phyloP scores from a whole-genome alignment of 2,113 vertebrate genomes.

The Barbus barbus region DNA sequence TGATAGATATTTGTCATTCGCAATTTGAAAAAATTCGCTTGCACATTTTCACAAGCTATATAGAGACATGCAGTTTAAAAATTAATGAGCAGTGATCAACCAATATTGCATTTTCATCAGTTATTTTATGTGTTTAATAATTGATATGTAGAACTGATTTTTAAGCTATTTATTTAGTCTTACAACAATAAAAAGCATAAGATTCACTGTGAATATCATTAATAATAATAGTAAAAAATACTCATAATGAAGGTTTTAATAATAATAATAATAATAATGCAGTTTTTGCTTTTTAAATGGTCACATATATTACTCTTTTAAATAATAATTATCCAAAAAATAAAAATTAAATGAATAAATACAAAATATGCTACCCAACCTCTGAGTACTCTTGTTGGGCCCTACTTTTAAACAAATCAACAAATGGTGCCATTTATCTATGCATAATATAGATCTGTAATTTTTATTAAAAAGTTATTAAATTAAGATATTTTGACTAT shows the following conservation, averaged over 20 bases:
- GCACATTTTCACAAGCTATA: neutral
- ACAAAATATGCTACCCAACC: neutral
- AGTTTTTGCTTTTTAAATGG: neutral
- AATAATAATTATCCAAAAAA: too few species aligned
- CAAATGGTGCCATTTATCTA: neutral
- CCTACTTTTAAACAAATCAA: neutral
- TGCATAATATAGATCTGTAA: neutral
- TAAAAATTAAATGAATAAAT: too few species aligned
- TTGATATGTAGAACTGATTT: neutral
- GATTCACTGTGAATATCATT: neutral
- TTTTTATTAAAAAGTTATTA: neutral
- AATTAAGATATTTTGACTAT: neutral
- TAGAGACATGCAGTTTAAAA: neutral
- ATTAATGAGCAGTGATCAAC: neutral
- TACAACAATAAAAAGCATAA: neutral
- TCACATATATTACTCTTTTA: neutral
- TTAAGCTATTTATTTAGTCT: neutral
- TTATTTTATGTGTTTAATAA: neutral
- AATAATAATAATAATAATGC: neutral
- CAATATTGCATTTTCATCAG: neutral
- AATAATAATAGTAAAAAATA: neutral
- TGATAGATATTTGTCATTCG: constrained; percentile 8
- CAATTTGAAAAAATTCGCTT: neutral
- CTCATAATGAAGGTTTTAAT: neutral
- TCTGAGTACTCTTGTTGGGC: neutral